Evolutionary conservation across 2,888 invertebrate genomes (phyloP), one percentile per base, ranked within the genome.

Genomic region (Oscheius sp.): DNA sequence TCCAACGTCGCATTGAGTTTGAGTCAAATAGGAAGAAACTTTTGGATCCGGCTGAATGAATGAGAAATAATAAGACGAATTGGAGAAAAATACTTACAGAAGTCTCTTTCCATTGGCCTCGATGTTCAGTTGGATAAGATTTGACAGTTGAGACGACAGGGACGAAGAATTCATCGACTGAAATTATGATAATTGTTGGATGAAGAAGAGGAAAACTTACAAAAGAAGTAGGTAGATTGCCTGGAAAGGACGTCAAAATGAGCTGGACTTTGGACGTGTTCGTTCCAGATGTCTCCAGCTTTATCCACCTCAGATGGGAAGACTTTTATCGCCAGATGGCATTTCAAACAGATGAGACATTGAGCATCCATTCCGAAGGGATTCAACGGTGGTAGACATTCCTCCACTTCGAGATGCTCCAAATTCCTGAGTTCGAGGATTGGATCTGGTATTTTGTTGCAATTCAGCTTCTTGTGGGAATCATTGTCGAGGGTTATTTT

Each of bases 1-100:
- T 0, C 79, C 79, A 27, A 79, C 74, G 68, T 76, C 75, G 37
- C 74, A 74, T 64, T 76, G 75, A 10, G 71, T 73, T 70, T 79
- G 79, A 10, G 70, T 52, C 0, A 48, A 57, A 37, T 64, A 64
- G 15, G 64, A 64, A 1, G 46, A n/a, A n/a, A 34, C 2, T 55
- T 55, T 6, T 55, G n/a, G 34, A n/a, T 55, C 55, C 10, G 37
- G 17, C 55, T 55, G 55, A 33, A 55, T 34, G 29, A 12, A 15
- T n/a, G n/a, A n/a, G n/a, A n/a, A n/a, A n/a, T n/a, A n/a, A n/a
- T n/a, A n/a, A n/a, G n/a, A n/a, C n/a, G n/a, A n/a, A n/a, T n/a
- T n/a, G n/a, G n/a, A n/a, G n/a, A n/a, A n/a, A n/a, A n/a, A n/a
- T n/a, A n/a, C n/a, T n/a, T n/a, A n/a, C n/a, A n/a, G n/a, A n/a